A percentile compares a stretch with the other conserved stretches of the same genome.
Conservation (phyloP, 2,888 invertebrate genomes). For the Phragmatobia fuliginosa region DNA sequence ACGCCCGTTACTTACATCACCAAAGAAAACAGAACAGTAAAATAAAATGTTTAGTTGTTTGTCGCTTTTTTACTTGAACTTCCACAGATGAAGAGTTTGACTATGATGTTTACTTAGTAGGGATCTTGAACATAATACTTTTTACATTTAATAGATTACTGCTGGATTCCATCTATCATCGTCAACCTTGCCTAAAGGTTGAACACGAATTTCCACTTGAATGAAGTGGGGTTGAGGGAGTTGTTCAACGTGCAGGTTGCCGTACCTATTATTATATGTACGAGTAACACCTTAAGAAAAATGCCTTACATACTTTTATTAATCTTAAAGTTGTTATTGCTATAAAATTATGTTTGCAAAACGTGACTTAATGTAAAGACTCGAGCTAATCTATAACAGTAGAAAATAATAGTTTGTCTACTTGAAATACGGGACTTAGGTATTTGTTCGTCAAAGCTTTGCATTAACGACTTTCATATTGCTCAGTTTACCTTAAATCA, state of each 20-base stretch:
- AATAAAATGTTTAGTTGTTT: conserved; percentile 27
- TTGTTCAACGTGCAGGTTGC: background rate
- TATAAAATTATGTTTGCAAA: background rate
- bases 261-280: background rate
- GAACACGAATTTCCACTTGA: conserved; percentile 11
- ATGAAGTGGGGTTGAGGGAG: conserved; percentile 7
- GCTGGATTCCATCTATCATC: conserved; percentile 13
- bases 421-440: too few species aligned
- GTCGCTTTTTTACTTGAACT: conserved; percentile 9
- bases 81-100: conserved; percentile 9
- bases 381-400: too few species aligned
- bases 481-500: too few species aligned
- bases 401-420: too few species aligned
- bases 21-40: conserved; percentile 39
- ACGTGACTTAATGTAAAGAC: background rate
- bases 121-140: conserved; percentile 7
- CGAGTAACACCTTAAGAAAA: background rate
- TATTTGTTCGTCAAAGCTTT: too few species aligned
- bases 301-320: background rate
- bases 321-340: background rate
- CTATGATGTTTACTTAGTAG: conserved; percentile 7
- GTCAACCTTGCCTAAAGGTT: conserved; percentile 10
- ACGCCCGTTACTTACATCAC: conserved; percentile 27
- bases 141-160: conserved; percentile 13
- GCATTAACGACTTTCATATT: too few species aligned